Conservation (phyloP, 2,888 invertebrate species). For the Halocaridina rubra region DNA sequence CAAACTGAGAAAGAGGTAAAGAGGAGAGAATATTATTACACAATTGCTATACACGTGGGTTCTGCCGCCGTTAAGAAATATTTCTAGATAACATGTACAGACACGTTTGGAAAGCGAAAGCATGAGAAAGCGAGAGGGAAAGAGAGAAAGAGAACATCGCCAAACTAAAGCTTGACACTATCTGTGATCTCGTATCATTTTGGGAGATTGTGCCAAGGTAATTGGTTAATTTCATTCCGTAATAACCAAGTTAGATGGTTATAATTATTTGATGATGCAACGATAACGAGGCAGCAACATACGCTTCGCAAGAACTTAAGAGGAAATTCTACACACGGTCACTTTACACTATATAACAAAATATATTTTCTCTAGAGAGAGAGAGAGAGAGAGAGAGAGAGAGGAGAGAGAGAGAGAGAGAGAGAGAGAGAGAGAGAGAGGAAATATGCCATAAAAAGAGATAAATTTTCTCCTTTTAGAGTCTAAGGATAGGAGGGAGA, state of each 20-base stretch:
- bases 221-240: conserved; percentile 57
- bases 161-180: conserved; percentile 46
- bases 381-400: not conserved
- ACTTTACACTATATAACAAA: no score
- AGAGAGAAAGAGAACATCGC: no score
- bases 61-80: not conserved
- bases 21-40: no score
- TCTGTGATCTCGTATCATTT: conserved; percentile 43
- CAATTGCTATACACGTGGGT: not conserved
- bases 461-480: conserved; percentile 29
- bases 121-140: not conserved
- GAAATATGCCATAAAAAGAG: not conserved
- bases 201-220: conserved; percentile 54
- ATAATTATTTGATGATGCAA: conserved; percentile 57
- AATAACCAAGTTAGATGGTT: conserved; percentile 59
- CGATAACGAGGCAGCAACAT: conserved; percentile 48
- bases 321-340: no score
- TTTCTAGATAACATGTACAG: not conserved
- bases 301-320: conserved; percentile 26
- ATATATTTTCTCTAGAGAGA: no score
- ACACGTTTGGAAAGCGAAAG: not conserved
- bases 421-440: not conserved
- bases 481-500: not conserved
- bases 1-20: no score
- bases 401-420: not conserved